These are phyloP conservation scores for Trogon surrucura DNA, from an alignment of 2,113 vertebrate genomes.

Conservation along the genomic window DNA sequence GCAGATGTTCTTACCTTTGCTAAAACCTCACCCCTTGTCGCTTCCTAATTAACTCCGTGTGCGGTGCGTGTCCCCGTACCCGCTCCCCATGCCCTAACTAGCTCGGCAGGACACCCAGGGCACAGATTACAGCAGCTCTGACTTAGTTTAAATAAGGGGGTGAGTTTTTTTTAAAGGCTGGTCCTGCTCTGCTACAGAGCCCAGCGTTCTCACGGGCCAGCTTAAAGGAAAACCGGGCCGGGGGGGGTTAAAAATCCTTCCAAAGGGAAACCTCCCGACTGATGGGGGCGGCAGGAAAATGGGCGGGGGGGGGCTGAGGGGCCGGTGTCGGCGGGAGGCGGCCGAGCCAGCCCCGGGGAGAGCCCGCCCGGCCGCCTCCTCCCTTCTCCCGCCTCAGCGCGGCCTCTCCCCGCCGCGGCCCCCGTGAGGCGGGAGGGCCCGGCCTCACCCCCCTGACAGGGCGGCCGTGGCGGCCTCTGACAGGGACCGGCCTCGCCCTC, in stretches of 20 bases:
- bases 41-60: background rate
- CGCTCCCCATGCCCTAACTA: background rate
- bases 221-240: background rate
- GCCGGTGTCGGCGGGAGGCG: too few relatives aligned
- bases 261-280: too few relatives aligned
- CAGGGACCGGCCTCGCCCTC: too few relatives aligned
- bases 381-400: too few relatives aligned
- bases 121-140: background rate
- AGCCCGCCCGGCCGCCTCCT: too few relatives aligned
- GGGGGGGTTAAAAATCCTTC: background rate
- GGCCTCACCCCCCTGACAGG: too few relatives aligned
- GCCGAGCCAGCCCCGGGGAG: too few relatives aligned
- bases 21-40: background rate
- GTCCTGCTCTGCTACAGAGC: background rate
- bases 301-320: too few relatives aligned
- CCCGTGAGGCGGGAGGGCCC: too few relatives aligned
- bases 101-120: background rate
- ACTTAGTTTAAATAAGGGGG: background rate
- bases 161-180: background rate
- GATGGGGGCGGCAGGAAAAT: too few relatives aligned
- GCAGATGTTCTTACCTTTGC: background rate
- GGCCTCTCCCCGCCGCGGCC: too few relatives aligned
- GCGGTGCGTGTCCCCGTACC: rapidly evolving
- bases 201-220: background rate
- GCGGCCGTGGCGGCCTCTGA: too few relatives aligned